Conservation (phyloP, 2,888 invertebrate genomes). For the Thysanoteuthis rhombus region DNA sequence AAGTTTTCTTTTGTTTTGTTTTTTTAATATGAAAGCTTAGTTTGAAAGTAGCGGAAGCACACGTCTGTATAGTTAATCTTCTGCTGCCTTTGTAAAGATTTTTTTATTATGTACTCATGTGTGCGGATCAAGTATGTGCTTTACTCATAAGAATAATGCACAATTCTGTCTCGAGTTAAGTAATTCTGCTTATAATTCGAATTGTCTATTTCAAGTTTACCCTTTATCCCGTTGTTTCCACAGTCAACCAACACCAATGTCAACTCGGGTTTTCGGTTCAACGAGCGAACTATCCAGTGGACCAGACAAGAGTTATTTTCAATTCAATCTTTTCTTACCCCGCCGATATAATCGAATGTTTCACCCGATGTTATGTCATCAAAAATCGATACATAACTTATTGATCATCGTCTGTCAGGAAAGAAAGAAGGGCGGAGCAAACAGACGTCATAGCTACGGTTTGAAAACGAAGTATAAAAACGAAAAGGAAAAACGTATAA, state of each 20-base stretch:
- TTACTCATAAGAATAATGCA: too few relatives aligned
- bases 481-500: background rate
- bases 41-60: too few relatives aligned
- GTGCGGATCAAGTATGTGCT: too few relatives aligned
- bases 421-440: background rate
- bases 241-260: background rate
- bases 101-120: too few relatives aligned
- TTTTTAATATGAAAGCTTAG: too few relatives aligned
- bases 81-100: too few relatives aligned
- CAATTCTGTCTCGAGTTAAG: too few relatives aligned
- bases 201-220: too few relatives aligned
- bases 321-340: background rate
- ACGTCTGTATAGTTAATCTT: too few relatives aligned
- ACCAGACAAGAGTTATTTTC: background rate
- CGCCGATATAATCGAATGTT: background rate
- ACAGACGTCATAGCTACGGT: background rate
- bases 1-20: too few relatives aligned
- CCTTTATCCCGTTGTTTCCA: background rate
- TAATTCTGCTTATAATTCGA: too few relatives aligned
- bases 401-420: background rate
- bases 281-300: background rate
- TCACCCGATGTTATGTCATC: background rate
- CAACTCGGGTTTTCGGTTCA: background rate
- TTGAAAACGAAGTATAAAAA: background rate
- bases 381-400: background rate